Evolutionary conservation across 92 coral and sea anemone species (phyloP), one percentile per base, ranked within the genome.

Genomic region (Isaurus tuberculatus): DNA sequence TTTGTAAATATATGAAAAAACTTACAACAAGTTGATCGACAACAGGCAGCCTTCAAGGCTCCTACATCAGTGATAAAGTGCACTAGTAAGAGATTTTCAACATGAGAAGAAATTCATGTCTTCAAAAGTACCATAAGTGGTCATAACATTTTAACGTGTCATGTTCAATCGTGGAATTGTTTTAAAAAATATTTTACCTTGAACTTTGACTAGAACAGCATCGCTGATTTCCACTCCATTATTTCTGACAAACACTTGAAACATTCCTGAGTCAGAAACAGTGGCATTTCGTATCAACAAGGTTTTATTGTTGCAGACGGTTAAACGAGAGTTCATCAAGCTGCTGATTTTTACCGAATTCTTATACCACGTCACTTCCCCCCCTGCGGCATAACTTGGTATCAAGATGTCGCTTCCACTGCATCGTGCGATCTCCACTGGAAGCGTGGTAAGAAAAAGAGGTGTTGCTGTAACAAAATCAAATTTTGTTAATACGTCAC

Each of bases 251-350:
- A 77, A 77, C 53, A 77, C 32, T 5, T 77, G 82, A 40, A 55
- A 77, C 30, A 77, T 77, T 36, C 82, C 82, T 19, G 70, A 77
- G 14, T 77, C 82, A 27, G 27, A 31, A 33, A 22, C 7, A 8
- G 82, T 57, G 32, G 34, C 82, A 58, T 77, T 77, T 77, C 68
- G 82, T 77, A 77, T 58, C 70, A 36, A 10, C 31, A 77, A 36
- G 11, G 69, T 31, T 58, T 70, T 70, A 55, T 77, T 77, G 23
- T 33, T 36, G 46, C 33, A 42, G 6, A 77, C 33, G 7, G 53
- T 34, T 29, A 77, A 48, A 5, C 82, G 82, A 77, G 82, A 4
- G 7, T 57, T 77, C 44, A 3, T 7, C 53, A 77, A 40, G 23
- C 34, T 32, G 15, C 51, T 77, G 53, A 64, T 34, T 16, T 34